Evolutionary conservation across 2,113 vertebrate genomes (phyloP).

Genomic region (Tupaia tana): DNA sequence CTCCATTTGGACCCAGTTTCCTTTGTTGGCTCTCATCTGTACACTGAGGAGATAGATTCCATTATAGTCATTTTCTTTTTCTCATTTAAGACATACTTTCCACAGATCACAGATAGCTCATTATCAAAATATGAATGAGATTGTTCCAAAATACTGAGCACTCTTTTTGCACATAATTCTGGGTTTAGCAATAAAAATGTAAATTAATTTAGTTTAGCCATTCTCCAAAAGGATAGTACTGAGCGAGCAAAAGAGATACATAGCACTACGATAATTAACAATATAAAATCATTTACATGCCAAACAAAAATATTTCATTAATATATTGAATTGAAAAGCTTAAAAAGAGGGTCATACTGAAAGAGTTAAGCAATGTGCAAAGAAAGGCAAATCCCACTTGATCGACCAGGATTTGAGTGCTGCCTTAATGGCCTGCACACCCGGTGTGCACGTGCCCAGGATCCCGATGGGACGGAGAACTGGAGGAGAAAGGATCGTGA

Average conservation of each 20-base stretch:
- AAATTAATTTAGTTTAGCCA: background rate
- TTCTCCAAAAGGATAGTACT: background rate
- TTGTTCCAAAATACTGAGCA: background rate
- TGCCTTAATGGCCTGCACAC: too few species aligned
- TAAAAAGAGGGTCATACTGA: too few species aligned
- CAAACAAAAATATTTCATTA: background rate
- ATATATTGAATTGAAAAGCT: background rate
- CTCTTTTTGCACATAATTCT: background rate
- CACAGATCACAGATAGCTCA: background rate
- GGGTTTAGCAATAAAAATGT: background rate
- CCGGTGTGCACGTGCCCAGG: too few species aligned
- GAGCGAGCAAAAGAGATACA: background rate
- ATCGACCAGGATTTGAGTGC: too few species aligned
- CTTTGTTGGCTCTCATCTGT: background rate
- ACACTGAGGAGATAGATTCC: background rate
- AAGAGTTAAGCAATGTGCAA: too few species aligned
- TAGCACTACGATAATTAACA: background rate
- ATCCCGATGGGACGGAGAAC: too few species aligned
- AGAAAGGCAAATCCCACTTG: too few species aligned
- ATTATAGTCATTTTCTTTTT: background rate
- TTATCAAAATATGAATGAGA: background rate
- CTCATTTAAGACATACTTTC: background rate
- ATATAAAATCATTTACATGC: background rate
- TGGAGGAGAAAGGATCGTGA: too few species aligned
- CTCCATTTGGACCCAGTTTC: background rate